These are phyloP conservation scores for Bombus sylvicola DNA, from an alignment of 1,140 invertebrate genomes.

Conservation along the genomic window DNA sequence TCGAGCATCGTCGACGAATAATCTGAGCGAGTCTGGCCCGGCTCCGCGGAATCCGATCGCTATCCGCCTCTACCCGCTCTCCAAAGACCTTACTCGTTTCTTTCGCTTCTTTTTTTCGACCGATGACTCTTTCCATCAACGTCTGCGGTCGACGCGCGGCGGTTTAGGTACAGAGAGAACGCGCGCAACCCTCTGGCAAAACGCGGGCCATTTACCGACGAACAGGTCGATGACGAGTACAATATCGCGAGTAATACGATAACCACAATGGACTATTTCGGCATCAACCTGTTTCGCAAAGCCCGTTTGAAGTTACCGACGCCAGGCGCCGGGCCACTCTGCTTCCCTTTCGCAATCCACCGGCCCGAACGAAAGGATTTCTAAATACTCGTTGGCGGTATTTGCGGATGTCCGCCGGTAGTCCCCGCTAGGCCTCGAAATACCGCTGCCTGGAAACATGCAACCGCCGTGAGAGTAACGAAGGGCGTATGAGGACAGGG, in stretches of 20 bases:
- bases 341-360: conserved; percentile 1
- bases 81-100: not conserved
- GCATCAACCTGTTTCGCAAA: conserved; percentile 37
- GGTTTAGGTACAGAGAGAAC: too few species aligned
- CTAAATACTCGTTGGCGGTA: conserved; percentile 64
- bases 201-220: not conserved
- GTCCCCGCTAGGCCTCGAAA: conserved; percentile 49
- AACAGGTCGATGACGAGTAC: not conserved
- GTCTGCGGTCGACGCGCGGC: too few species aligned
- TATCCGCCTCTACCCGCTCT: not conserved
- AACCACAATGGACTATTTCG: conserved; percentile 50
- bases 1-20: conserved; percentile 6
- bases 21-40: not conserved
- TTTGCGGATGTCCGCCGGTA: conserved; percentile 66
- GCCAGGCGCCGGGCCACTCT: not conserved
- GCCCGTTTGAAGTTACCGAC: conserved; percentile 58
- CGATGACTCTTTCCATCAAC: not conserved
- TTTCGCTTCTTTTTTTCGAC: not conserved
- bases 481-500: not conserved
- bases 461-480: conserved; percentile 16
- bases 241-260: conserved; percentile 48
- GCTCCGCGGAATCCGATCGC: not conserved
- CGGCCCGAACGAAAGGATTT: conserved; percentile 26
- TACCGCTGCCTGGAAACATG: conserved; percentile 40
- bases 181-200: not conserved